Conservation (phyloP, 1,140 invertebrate genomes). For the Pemphigus obesinymphae region DNA sequence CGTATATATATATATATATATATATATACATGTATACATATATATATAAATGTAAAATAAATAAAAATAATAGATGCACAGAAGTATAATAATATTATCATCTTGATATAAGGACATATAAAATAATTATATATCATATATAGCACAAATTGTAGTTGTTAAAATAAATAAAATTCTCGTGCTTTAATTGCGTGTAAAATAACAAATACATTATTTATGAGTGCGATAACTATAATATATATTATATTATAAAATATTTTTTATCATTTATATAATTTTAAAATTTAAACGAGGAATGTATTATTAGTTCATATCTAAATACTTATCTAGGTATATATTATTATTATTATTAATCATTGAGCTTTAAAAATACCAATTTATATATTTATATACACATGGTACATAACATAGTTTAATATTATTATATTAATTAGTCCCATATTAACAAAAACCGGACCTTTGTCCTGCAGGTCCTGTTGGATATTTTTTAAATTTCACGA, state of each 20-base stretch:
- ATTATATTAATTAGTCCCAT: no score
- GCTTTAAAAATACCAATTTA: neutral
- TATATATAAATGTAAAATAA: neutral
- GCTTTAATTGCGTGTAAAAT: neutral
- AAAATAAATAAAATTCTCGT: conserved; percentile 3
- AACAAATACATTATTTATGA: neutral
- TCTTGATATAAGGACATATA: neutral
- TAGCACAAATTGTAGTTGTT: neutral
- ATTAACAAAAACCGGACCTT: neutral
- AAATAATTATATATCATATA: neutral
- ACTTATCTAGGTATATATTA: neutral
- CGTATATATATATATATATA: neutral
- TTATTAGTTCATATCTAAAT: neutral
- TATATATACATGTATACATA: neutral
- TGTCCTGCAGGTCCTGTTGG: neutral
- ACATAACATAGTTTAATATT: no score
- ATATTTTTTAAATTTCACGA: neutral
- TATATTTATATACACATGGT: neutral
- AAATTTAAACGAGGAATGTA: neutral
- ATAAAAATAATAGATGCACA: neutral
- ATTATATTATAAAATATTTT: neutral
- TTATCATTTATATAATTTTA: neutral
- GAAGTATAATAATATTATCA: conserved; percentile 25
- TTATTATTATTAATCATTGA: neutral
- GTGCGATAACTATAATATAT: neutral